Base-by-base conservation (phyloP, 2,113 vertebrate species). In the Danionella cerebrum region DNA sequence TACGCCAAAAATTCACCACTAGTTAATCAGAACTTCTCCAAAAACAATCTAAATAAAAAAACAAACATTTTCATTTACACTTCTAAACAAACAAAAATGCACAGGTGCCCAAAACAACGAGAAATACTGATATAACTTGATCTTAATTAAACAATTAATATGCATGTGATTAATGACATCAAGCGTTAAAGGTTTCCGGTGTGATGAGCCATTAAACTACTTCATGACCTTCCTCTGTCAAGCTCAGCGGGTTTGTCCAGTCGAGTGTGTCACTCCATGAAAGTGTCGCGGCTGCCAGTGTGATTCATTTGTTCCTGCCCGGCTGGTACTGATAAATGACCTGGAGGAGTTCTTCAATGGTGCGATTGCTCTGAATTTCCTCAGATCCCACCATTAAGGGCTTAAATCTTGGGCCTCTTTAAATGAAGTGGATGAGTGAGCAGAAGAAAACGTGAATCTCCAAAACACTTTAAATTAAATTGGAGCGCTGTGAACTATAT, bases 141-240 rank as follows among this genome's bases (percentile, higher is more conserved):
- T 16, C 27, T n/a, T 42, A 39, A 41, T 42, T 14, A 18, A 27
- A 59, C 36, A 18, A 16, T 59, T 18, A 58, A 59, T 42, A 59
- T 42, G 16, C 25, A 59, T 59, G 38, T 29, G 55, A 59, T 42
- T 59, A 59, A 59, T 19, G 55, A 53, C 51, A 25, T 53, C 16
- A 59, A 59, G 38, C 24, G 9, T 33, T 59, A 12, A 24, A 59
- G 8, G 55, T 42, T 59, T 21, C 27, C 38, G 11, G 38, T 41
- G 21, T 29, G 24, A 42, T 18, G 55, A n/a, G 55, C n/a, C 55
- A 59, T 59, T 41, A 29, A 59, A 42, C 55, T 29, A 14, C 18
- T 41, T 27, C 38, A 16, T 1, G 55, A 42, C 38, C 55, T 58
- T 41, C 22, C 55, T 41, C 21, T 21, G 35, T 41, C 54, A 57